Conservation (phyloP, 2,797 vertebrate genomes). For the Darevskia nairensis region DNA sequence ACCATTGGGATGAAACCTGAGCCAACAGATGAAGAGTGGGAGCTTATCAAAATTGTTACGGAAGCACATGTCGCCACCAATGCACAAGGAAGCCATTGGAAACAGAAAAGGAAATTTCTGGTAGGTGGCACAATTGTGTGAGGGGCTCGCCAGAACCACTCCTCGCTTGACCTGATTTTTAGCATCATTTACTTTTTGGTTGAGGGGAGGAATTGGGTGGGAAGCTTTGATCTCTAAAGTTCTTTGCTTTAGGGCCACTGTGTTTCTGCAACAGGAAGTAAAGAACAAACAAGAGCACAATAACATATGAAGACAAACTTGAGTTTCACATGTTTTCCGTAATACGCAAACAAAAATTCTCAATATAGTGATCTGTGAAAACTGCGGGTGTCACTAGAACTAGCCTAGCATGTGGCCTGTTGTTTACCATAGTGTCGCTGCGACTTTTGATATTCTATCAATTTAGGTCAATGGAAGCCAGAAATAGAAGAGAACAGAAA, state of each 20-base stretch:
- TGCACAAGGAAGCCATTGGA: constrained; percentile 98
- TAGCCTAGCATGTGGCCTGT: neutral
- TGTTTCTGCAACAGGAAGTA: no score
- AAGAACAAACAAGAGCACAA: neutral
- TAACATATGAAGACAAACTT: neutral
- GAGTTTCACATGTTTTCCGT: neutral
- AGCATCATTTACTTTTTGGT: neutral
- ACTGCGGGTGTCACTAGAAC: neutral
- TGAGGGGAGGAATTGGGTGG: neutral
- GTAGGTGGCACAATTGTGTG: constrained; percentile 77
- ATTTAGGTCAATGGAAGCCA: neutral
- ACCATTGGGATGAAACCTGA: constrained; percentile 90
- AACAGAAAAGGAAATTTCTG: constrained; percentile 98
- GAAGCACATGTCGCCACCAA: constrained; percentile 97
- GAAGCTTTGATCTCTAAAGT: neutral
- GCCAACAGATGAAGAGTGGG: constrained; percentile 95
- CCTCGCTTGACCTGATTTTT: neutral
- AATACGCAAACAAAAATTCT: neutral
- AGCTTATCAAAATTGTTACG: constrained; percentile 93
- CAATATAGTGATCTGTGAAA: neutral
- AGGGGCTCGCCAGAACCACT: rapidly evolving
- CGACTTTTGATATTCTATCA: neutral
- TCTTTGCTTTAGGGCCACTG: neutral
- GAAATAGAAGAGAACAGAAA: neutral
- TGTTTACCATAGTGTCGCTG: neutral